phyloP scores from a whole-genome alignment of 2,797 vertebrate genomes.

The Limosa lapponica region DNA sequence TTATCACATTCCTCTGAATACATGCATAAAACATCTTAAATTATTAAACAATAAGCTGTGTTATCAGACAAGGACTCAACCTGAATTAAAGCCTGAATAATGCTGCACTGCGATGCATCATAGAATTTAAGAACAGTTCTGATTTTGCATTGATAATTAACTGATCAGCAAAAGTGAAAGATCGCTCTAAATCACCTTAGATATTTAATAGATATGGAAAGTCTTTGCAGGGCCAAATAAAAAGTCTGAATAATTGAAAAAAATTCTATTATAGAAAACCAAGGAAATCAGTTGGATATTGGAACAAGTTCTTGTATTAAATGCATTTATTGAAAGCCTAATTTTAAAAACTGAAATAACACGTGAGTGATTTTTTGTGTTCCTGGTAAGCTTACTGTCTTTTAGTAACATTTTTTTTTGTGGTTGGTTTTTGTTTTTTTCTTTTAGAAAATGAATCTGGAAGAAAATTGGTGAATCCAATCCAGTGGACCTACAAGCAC shows the following conservation, averaged over 20 bases:
- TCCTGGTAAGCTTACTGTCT: background rate
- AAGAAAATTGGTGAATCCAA: constrained; percentile 84
- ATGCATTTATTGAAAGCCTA: background rate
- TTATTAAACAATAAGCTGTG: background rate
- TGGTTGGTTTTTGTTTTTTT: background rate
- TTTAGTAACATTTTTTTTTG: background rate
- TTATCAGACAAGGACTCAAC: background rate
- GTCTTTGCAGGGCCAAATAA: background rate
- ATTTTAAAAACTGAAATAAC: background rate
- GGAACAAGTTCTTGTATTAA: background rate
- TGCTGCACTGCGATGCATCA: background rate
- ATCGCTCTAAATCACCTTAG: background rate
- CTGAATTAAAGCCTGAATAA: background rate
- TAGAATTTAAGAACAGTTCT: background rate
- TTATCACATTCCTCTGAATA: background rate
- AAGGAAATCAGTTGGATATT: background rate
- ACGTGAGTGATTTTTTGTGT: background rate
- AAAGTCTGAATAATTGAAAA: background rate
- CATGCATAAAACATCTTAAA: background rate
- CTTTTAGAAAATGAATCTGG: constrained; percentile 87
- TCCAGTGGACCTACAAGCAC: constrained; percentile 73
- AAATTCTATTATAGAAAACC: background rate
- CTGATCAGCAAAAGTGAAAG: background rate
- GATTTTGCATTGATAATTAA: background rate
- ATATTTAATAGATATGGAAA: background rate